phyloP scores from a whole-genome alignment of 2,888 invertebrate species.

The Scrobipalpa costella region DNA sequence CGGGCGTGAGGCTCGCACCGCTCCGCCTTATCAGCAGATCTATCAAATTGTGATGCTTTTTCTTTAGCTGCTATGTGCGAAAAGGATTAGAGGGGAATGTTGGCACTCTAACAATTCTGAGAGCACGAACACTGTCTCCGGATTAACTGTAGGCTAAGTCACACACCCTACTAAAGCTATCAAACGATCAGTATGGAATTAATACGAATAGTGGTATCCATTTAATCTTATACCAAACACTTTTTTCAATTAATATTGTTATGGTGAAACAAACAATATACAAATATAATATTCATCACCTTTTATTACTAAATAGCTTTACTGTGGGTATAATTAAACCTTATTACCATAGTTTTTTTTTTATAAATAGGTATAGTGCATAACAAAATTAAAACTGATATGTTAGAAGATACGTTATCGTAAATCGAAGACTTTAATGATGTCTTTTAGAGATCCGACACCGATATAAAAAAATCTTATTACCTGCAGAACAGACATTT shows the following conservation, averaged over 20 bases:
- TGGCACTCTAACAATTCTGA: constrained; percentile 41
- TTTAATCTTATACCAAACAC: not conserved
- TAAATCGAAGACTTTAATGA: constrained; percentile 78
- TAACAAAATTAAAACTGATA: not conserved
- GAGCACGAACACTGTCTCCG: constrained; percentile 39
- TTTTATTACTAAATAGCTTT: too few species aligned
- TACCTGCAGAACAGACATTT: constrained; percentile 61
- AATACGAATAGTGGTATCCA: not conserved
- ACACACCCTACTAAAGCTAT: constrained; percentile 6
- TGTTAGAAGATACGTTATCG: constrained; percentile 49
- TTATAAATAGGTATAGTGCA: not conserved
- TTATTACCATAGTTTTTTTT: not conserved
- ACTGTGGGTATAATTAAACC: not conserved
- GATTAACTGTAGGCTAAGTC: constrained; percentile 33
- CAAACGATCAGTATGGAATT: not conserved
- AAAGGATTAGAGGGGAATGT: constrained; percentile 51
- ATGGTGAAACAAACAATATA: too few species aligned
- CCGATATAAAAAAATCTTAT: constrained; percentile 55
- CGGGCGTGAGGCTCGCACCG: constrained; percentile 51
- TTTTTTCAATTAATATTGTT: too few species aligned
- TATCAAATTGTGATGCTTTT: constrained; percentile 59
- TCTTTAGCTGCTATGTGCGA: constrained; percentile 49
- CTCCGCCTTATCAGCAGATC: constrained; percentile 52
- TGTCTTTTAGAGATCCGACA: constrained; percentile 60
- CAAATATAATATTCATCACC: not conserved